Base-by-base conservation (phyloP, 2,113 vertebrate genomes). In the Hiodon tergisus region DNA sequence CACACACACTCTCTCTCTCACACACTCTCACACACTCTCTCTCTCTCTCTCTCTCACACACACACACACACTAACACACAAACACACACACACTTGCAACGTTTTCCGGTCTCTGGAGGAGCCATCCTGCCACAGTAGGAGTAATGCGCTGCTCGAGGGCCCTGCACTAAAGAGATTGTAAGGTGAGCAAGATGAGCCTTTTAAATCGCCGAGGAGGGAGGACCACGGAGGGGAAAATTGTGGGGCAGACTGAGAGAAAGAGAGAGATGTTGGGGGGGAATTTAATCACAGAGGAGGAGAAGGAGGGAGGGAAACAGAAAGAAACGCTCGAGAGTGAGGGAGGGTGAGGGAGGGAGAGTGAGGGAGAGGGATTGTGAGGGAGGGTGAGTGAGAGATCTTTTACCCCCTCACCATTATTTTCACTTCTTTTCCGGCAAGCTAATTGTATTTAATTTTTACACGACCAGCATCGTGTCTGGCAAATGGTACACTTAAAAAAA, bases 161-260 rank as follows among this genome's bases (percentile, higher is more conserved):
- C 55, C n/a, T 46, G 4, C 31, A n/a, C 76, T 75, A 51, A 78
- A 67, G 75, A 74, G 70, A 73, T 67, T 67, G 75, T 66, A 57
- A 68, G 73, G 65, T 80, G 69, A 75, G 69, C 73, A 80, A 75
- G 75, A 78, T 72, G 78, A 72, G 57, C 75, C 67, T 6, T 73
- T 69, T 65, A 75, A 75, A 80, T 75, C 69, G 57, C 59, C 48
- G 69, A 52, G 58, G 54, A 58, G 55, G 17, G 46, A 51, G 3
- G 48, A 52, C 4, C 50, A 6, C 14, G 11, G 46, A 13, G 7
- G 66, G 66, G 60, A 13, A 7, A 63, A 63, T 53, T 48, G 71
- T 51, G n/a, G 48, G 8, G 16, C 58, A 17, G 14, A 48, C n/a
- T 9, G 61, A 48, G 5, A 2, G n/a, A 61, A 60, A 3, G 14